Percentiles rank a stretch among this genome's conserved stretches.
Conservation (phyloP, 2,888 invertebrate genomes). For the Syrphus vitripennis region DNA sequence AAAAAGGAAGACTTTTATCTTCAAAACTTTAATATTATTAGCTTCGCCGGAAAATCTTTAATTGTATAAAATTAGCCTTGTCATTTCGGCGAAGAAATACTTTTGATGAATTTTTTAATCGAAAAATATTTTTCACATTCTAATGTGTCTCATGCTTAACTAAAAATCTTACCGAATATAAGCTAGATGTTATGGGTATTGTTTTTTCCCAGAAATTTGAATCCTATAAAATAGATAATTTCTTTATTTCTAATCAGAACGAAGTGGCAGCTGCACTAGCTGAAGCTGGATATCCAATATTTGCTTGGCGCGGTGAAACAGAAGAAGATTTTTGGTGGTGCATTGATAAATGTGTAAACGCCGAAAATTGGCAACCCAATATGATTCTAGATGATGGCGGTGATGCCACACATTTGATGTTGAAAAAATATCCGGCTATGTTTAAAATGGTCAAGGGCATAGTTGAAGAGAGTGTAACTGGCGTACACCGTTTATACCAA, state of each 20-base stretch:
- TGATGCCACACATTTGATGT: conserved; percentile 97
- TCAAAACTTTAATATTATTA: too few relatives aligned
- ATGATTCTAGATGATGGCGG: conserved; percentile 99
- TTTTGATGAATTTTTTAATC: too few relatives aligned
- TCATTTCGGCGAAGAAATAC: too few relatives aligned
- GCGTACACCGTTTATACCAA: conserved; percentile 98
- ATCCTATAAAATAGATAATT: neutral
- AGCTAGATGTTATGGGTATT: too few relatives aligned
- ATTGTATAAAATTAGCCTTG: too few relatives aligned
- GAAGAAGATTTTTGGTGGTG: conserved; percentile 99
- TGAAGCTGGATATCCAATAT: conserved; percentile 93
- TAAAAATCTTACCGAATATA: too few relatives aligned
- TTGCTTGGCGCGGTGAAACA: conserved; percentile 98
- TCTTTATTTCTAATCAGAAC: conserved; percentile 84
- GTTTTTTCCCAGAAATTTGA: neutral
- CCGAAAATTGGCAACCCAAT: conserved; percentile 97
- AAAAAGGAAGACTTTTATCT: too few relatives aligned
- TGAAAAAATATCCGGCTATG: conserved; percentile 96
- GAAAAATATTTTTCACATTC: too few relatives aligned
- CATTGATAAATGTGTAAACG: conserved; percentile 96
- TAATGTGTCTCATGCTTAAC: too few relatives aligned
- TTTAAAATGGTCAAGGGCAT: conserved; percentile 97
- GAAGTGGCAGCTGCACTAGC: conserved; percentile 98
- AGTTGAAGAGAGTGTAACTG: conserved; percentile 98
- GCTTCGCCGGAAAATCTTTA: too few relatives aligned